These are phyloP conservation scores for Bellardia bayeri DNA, from an alignment of 2,888 invertebrate genomes.

Conservation along the genomic window DNA sequence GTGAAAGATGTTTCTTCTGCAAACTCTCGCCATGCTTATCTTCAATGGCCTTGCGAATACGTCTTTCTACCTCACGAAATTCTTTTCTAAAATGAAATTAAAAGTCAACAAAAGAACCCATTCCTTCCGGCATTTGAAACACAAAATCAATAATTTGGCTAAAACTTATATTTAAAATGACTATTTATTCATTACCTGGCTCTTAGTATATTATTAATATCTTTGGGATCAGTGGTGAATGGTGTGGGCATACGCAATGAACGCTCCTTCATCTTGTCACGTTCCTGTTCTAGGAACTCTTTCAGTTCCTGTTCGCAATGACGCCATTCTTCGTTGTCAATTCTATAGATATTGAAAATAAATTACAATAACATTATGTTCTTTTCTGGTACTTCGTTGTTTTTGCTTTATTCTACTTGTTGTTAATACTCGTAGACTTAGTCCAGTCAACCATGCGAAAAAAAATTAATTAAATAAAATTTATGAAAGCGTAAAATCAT, in stretches of 20 bases:
- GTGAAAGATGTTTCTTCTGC: conserved; percentile 1
- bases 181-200: conserved; percentile 78
- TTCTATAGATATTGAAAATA: conserved; percentile 75
- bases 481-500: neutral
- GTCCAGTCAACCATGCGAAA: neutral
- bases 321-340: conserved; percentile 82
- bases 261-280: conserved; percentile 81
- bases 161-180: neutral
- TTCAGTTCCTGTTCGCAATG: conserved; percentile 82
- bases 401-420: neutral
- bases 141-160: neutral
- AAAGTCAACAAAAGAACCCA: neutral
- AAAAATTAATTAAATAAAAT: conserved; percentile 18
- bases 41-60: conserved; percentile 79
- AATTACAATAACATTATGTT: neutral
- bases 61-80: conserved; percentile 81
- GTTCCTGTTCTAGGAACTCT: conserved; percentile 81
- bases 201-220: conserved; percentile 80
- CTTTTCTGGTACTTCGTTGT: neutral
- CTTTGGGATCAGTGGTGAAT: conserved; percentile 81
- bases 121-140: too few relatives aligned
- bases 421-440: neutral
- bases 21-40: conserved; percentile 62
- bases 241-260: conserved; percentile 78
- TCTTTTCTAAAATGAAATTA: conserved; percentile 77